Percentiles rank a stretch among this genome's conserved stretches.
Conservation (phyloP, 2,888 invertebrate genomes). For the Acrocera orbiculus region DNA sequence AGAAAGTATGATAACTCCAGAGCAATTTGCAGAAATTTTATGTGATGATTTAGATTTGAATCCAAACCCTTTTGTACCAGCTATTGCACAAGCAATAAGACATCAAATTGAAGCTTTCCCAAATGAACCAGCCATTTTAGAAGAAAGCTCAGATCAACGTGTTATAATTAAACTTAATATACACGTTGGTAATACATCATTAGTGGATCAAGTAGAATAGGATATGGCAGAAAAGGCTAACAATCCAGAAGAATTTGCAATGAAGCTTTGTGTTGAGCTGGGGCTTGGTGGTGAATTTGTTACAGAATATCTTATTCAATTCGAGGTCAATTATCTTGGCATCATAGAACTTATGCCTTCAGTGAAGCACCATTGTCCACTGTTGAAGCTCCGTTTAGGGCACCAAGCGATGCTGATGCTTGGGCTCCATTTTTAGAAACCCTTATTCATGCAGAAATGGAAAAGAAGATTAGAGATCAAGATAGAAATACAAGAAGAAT, state of each 20-base stretch:
- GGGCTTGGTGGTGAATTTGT: slow-evolving; percentile 98
- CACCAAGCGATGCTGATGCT: slow-evolving; percentile 87
- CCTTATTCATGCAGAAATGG: slow-evolving; percentile 98
- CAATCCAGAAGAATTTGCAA: slow-evolving; percentile 93
- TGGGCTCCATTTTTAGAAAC: slow-evolving; percentile 99
- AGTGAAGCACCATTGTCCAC: slow-evolving; percentile 90
- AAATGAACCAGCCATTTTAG: slow-evolving; percentile 65
- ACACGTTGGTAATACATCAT: slow-evolving; percentile 95
- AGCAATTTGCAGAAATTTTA: slow-evolving; percentile 95
- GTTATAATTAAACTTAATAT: slow-evolving; percentile 95
- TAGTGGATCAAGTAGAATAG: slow-evolving; percentile 99
- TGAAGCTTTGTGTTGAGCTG: slow-evolving; percentile 87
- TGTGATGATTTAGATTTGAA: slow-evolving; percentile 97
- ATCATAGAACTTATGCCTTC: slow-evolving; percentile 93
- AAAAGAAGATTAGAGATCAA: slow-evolving; percentile 99
- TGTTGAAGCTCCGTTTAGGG: slow-evolving; percentile 83
- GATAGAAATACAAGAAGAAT: slow-evolving; percentile 96
- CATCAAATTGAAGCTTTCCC: slow-evolving; percentile 92
- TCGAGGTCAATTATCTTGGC: slow-evolving; percentile 95
- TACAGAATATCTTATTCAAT: slow-evolving; percentile 94
- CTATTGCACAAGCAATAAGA: slow-evolving; percentile 84
- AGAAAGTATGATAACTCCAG: slow-evolving; percentile 94
- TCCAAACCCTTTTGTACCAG: slow-evolving; percentile 91
- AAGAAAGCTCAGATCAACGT: slow-evolving; percentile 82
- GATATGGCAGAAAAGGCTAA: slow-evolving; percentile 97